Base-by-base conservation (phyloP, 2,888 invertebrate genomes). In the Tipula confusa region DNA sequence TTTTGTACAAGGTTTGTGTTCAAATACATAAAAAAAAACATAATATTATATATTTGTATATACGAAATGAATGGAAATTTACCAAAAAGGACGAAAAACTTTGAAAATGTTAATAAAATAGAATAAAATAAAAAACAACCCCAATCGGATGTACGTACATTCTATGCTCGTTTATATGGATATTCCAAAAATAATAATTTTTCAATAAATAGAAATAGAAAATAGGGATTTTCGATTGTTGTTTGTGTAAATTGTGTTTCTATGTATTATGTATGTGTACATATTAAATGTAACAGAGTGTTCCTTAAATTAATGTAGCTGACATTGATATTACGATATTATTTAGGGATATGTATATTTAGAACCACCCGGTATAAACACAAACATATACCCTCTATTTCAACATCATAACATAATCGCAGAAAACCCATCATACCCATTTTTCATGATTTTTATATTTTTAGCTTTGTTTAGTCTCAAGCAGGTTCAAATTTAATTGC, bases 401-500 rank as follows among this genome's bases (percentile, higher is more conserved):
- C 43, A 64, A 64, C 24, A 24, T 64, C 64, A 64, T 24, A 64
- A 11, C 64, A 64, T 64, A 64, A 64, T 64, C 64, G n/a, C n/a
- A 64, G 64, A 64, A 64, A 64, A 64, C 24, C 64, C 64, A 64
- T 64, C 64, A 64, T 64, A 64, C 64, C 64, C 64, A 64, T 64
- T 64, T 64, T 24, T 43, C 43, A 43, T 43, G 43, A 43, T 43
- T 15, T 33, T 43, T 15, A 15, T 43, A 15, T 43, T n/a, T 43
- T 43, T 15, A 15, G 6, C 33, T 33, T 43, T 64, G 24, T 24
- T 64, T 64, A 64, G 64, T 64, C 64, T 64, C 64, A 64, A 64
- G 64, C 64, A 64, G 64, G 64, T 64, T 64, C 64, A 64, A 64
- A 64, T 64, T 64, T 64, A 64, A 64, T 64, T 64, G 64, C 64